These are phyloP conservation scores for Lagocephalus sceleratus DNA, from an alignment of 2,797 vertebrate species.

Conservation along the genomic window DNA sequence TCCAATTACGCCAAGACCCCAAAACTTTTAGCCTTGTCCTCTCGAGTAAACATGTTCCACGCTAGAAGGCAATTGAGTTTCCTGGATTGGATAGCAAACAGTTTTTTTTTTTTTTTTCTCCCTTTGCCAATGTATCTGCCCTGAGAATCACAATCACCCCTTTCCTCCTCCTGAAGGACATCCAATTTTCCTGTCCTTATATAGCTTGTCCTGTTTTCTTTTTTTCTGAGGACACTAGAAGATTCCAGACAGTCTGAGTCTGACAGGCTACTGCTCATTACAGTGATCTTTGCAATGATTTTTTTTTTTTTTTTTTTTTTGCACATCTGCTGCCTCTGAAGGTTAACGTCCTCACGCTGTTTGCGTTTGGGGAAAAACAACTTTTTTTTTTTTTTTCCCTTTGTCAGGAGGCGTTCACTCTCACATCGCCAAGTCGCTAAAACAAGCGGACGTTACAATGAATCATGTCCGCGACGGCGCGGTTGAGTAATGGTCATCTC, in stretches of 20 bases:
- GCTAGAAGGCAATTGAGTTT: constrained; percentile 48
- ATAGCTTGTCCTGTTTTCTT: constrained; percentile 47
- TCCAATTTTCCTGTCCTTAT: constrained; percentile 49
- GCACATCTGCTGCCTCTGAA: constrained; percentile 8
- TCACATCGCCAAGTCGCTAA: constrained; percentile 2
- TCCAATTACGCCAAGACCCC: constrained; percentile 27
- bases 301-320: neutral
- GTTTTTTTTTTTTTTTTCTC: constrained; percentile 1
- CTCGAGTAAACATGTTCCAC: constrained; percentile 38
- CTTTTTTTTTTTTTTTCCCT: too few species aligned
- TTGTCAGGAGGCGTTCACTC: constrained; percentile 3
- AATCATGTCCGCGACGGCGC: constrained; percentile 2
- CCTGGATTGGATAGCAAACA: constrained; percentile 47
- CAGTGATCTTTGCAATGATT: constrained; percentile 14
- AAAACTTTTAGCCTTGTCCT: constrained; percentile 37
- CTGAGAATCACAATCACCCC: constrained; percentile 50
- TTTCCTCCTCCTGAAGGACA: constrained; percentile 44
- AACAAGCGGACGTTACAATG: neutral
- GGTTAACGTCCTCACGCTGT: neutral
- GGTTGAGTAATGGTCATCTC: constrained; percentile 24
- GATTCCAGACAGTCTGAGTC: constrained; percentile 29
- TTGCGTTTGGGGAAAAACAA: neutral
- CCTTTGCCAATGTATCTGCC: constrained; percentile 27
- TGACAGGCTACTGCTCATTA: constrained; percentile 4
- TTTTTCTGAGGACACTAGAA: constrained; percentile 44